Base-by-base conservation (phyloP, 2,888 invertebrate genomes). In the Eupeodes luniger region DNA sequence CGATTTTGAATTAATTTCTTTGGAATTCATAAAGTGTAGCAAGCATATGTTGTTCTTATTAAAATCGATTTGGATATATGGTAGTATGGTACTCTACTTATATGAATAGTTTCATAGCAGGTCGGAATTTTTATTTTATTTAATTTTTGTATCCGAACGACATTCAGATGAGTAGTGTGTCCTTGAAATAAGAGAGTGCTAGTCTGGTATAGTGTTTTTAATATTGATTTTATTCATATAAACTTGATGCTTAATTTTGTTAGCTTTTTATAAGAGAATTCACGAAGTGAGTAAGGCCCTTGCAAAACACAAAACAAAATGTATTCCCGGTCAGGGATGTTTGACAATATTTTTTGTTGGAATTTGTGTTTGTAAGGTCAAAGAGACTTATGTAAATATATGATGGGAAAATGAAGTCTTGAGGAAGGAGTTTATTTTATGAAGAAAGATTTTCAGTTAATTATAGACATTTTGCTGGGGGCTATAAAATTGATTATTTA, bases 161-260 rank as follows among this genome's bases (percentile, higher is more conserved):
- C 74, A 82, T 86, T 78, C 78, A 86, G 82, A 85, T 82, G 82
- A 82, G 78, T 9, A 44, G 27, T 47, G 57, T 61, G 69, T 67
- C 81, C 85, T 86, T 86, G 85, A 40, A 57, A 19, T 78, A 11
- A 62, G 53, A 62, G 47, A 77, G 72, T 49, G 61, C 64, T 81
- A n/a, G 64, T 16, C 57, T 67, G 44, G 44, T n/a, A 34, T 10
- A 36, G 44, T 40, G 11, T 59, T 53, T 55, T 83, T 51, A 27
- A 9, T 70, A 59, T 70, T 76, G 70, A 76, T 59, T 85, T 62
- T 59, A 74, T 78, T 78, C 16, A 85, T 49, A 81, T 74, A 40
- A 16, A 59, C 44, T 55, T 61, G 47, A 10, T 19, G 53, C 4
- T 53, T n/a, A 49, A 5, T 57, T 51, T 49, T 12, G 34, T 36